phyloP scores from a whole-genome alignment of 2,888 invertebrate species.

The Argyresthia goedartella region DNA sequence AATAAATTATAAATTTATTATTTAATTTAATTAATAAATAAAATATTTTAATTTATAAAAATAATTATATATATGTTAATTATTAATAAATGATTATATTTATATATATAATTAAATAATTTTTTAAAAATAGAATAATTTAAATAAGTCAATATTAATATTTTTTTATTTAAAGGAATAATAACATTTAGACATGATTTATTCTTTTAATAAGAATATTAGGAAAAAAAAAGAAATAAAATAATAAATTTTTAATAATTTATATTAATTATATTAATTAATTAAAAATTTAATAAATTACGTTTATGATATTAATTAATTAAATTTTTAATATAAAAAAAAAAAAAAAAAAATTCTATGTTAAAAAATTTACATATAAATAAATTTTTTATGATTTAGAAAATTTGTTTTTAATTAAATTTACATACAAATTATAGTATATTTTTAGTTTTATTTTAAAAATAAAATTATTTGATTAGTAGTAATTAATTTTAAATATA shows the following conservation, averaged over 20 bases:
- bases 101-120: conserved; percentile 15
- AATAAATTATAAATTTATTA: conserved; percentile 13
- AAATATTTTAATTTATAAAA: conserved; percentile 16
- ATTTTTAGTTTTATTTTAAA: conserved; percentile 45
- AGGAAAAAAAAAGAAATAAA: conserved; percentile 10
- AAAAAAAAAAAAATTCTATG: conserved; percentile 46
- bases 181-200: conserved; percentile 14
- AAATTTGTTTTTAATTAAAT: conserved; percentile 62
- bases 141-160: conserved; percentile 22
- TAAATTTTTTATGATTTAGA: conserved; percentile 61
- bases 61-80: conserved; percentile 13
- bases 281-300: not conserved
- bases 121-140: conserved; percentile 11
- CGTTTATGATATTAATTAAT: conserved; percentile 8
- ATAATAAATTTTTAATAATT: conserved; percentile 16
- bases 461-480: conserved; percentile 27
- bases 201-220: conserved; percentile 9
- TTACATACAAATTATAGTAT: conserved; percentile 69
- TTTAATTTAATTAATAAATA: conserved; percentile 10
- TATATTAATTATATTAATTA: conserved; percentile 11
- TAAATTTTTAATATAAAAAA: conserved; percentile 22
- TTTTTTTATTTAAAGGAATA: conserved; percentile 15
- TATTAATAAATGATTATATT: not conserved
- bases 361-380: conserved; percentile 24
- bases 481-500: conserved; percentile 68